A percentile compares a stretch with the other conserved stretches of the same genome.
Evolutionary conservation across 2,797 vertebrate species (phyloP).

Genomic region (Amniataba percoides): DNA sequence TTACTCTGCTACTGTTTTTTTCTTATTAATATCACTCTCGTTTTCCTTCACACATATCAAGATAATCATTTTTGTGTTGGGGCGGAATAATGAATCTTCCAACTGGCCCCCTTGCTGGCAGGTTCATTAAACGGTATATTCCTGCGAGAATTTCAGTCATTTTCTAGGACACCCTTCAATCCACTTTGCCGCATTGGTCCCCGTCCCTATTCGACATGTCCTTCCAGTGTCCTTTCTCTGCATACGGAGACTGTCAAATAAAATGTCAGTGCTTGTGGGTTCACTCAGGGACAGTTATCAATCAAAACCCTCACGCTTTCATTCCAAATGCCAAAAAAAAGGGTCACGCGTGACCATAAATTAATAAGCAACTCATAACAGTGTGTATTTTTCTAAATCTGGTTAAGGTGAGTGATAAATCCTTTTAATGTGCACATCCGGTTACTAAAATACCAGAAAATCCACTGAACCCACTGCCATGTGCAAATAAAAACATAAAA

Average conservation of each 20-base stretch:
- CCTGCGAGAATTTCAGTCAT: conserved; percentile 76
- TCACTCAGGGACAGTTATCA: conserved; percentile 51
- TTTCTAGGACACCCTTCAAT: conserved; percentile 84
- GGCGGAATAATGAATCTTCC: conserved; percentile 42
- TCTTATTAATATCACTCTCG: background rate
- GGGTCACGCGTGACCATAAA: conserved; percentile 23
- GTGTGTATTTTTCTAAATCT: conserved; percentile 33
- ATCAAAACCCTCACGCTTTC: conserved; percentile 51
- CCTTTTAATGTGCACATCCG: conserved; percentile 14
- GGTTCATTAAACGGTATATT: conserved; percentile 76
- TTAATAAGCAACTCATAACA: conserved; percentile 15
- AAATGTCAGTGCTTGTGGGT: conserved; percentile 53
- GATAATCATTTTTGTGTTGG: conserved; percentile 22
- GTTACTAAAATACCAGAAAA: conserved; percentile 31
- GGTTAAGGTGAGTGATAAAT: conserved; percentile 13
- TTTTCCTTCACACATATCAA: conserved; percentile 17
- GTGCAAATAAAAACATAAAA: conserved; percentile 19
- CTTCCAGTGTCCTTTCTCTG: conserved; percentile 77
- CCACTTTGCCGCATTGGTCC: conserved; percentile 73
- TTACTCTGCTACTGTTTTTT: background rate
- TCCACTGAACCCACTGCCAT: conserved; percentile 4
- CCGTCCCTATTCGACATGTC: conserved; percentile 73
- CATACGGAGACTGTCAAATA: conserved; percentile 53
- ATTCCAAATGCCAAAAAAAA: conserved; percentile 42
- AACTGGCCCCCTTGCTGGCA: conserved; percentile 42